Evolutionary conservation across 2,113 vertebrate species (phyloP).

Genomic region (Cettia cetti): DNA sequence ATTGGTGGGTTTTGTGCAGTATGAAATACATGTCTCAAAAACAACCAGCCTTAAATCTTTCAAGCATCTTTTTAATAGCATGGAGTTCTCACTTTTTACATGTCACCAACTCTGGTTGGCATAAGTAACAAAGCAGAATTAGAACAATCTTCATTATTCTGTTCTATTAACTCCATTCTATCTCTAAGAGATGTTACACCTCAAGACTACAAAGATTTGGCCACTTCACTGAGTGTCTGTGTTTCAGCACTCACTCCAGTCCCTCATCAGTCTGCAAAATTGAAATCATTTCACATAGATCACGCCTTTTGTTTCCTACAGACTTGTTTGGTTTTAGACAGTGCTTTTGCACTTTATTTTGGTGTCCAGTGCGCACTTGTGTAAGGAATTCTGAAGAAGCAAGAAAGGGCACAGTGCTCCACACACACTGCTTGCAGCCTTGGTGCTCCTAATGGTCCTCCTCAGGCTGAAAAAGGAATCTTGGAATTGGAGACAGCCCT

Average conservation of each 20-base stretch:
- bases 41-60: not conserved
- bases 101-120: not conserved
- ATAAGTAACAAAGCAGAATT: not conserved
- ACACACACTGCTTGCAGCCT: not conserved
- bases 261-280: not conserved
- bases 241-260: not conserved
- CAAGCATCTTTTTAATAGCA: not conserved
- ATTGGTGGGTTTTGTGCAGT: not conserved
- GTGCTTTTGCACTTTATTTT: not conserved
- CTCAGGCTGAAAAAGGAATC: not conserved
- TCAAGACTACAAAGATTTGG: not conserved
- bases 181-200: not conserved
- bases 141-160: not conserved
- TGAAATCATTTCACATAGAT: not conserved
- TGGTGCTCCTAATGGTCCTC: not conserved
- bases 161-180: not conserved
- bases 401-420: not conserved
- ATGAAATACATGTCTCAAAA: not conserved
- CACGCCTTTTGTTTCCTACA: not conserved
- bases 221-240: not conserved
- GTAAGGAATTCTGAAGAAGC: not conserved
- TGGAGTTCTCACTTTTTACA: not conserved
- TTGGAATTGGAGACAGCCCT: not conserved
- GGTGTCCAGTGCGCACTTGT: not conserved
- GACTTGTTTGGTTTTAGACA: not conserved